phyloP scores from a whole-genome alignment of 2,797 vertebrate genomes.

The Sandelia bainsii region DNA sequence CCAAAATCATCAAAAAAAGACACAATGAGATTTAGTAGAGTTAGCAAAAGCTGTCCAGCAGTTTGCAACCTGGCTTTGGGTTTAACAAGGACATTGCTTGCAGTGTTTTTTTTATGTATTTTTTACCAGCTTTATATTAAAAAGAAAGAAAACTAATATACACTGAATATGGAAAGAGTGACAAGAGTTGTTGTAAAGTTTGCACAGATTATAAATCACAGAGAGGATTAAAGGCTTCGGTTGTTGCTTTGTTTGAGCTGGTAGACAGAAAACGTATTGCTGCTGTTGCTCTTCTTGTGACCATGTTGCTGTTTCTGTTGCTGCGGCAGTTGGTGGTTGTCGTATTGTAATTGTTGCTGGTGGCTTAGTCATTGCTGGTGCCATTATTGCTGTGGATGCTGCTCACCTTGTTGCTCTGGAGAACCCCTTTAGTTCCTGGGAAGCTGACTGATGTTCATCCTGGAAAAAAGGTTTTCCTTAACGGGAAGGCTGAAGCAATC shows the following conservation, averaged over 20 bases:
- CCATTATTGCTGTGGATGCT: conserved; percentile 26
- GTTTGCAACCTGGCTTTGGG: conserved; percentile 66
- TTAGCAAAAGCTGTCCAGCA: conserved; percentile 73
- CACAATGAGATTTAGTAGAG: conserved; percentile 40
- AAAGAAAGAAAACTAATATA: conserved; percentile 11
- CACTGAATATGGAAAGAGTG: conserved; percentile 9
- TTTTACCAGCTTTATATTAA: conserved; percentile 24
- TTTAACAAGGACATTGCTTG: conserved; percentile 11
- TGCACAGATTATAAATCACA: conserved; percentile 13
- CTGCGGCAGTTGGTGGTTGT: neutral
- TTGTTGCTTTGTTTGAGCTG: conserved; percentile 22
- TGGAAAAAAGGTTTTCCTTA: conserved; percentile 19
- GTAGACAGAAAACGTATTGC: conserved; percentile 25
- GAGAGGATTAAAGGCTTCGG: conserved; percentile 48
- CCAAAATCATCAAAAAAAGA: conserved; percentile 42
- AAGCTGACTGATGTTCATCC: conserved; percentile 14
- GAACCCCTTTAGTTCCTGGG: neutral
- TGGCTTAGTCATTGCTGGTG: conserved; percentile 16
- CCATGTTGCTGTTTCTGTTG: neutral
- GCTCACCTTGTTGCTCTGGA: conserved; percentile 7
- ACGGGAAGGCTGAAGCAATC: conserved; percentile 2
- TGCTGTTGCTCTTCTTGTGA: conserved; percentile 29
- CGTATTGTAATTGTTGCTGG: neutral
- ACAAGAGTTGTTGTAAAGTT: conserved; percentile 30
- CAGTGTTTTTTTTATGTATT: neutral